Base-by-base conservation (phyloP, 1,140 invertebrate species). In the Antheraea mylitta region DNA sequence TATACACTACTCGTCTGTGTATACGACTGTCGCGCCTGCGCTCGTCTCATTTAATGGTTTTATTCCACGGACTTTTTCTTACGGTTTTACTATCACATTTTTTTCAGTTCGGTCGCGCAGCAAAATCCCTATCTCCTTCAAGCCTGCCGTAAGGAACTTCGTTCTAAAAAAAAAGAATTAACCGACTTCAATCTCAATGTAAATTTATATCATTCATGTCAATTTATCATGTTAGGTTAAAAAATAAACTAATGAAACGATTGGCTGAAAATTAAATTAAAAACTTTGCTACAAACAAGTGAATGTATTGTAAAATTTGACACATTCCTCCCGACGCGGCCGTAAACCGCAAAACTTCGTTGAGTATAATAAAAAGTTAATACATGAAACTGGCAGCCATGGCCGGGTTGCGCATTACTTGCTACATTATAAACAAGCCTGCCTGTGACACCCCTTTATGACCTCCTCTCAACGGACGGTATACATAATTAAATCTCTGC, bases 401-500 rank as follows among this genome's bases (percentile, higher is more conserved):
- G 82, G 80, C 79, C 70, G 76, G 80, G 79, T 86, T 84, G 83
- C 82, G 81, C 83, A 81, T 88, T 85, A 84, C 83, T 86, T 77
- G 83, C 81, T 89, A 89, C 85, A 90, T 91, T 89, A 91, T 89
- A 91, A 90, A 89, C 89, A 90, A 89, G 82, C 74, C 80, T 84
- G 82, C 53, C 81, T 72, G 87, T 85, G 89, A 87, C 86, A 85
- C 82, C 82, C 85, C 78, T 88, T 89, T 86, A 85, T 87, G 78
- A 81, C 80, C 81, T 79, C 80, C 81, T 73, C 82, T 79, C 80
- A 67, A 61, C 76, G 81, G 79, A 77, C 79, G 80, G 85, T 81
- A 86, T 91, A 87, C 86, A 91, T 91, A 91, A 91, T 91, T 91
- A 90, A 91, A 91, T 90, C 83, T 89, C 81, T 78, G 87, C 82